Percentiles rank a stretch among this genome's conserved stretches.
Evolutionary conservation across 2,888 invertebrate genomes (phyloP).

Genomic region (Melipona bicolor): DNA sequence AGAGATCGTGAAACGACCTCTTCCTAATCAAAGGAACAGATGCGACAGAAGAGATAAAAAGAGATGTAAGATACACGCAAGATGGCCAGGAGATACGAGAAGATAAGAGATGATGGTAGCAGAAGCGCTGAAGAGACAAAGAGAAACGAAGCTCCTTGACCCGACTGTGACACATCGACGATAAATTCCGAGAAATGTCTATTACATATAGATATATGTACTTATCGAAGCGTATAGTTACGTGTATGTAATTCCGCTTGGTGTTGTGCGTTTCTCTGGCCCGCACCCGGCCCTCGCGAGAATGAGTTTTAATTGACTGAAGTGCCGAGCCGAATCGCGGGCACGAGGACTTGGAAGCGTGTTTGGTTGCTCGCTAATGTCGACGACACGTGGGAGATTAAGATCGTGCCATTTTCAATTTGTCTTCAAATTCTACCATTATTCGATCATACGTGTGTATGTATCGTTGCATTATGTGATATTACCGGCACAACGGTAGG

Average conservation of each 20-base stretch:
- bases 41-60: neutral
- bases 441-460: neutral
- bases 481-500: neutral
- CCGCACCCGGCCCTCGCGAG: constrained; percentile 39
- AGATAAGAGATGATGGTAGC: neutral
- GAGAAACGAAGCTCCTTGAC: constrained; percentile 38
- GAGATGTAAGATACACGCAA: too few species aligned
- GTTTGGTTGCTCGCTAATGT: constrained; percentile 17
- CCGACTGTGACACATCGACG: constrained; percentile 35
- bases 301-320: constrained; percentile 69
- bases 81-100: neutral
- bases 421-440: neutral
- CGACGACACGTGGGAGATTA: constrained; percentile 22
- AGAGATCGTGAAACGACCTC: neutral
- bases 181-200: constrained; percentile 36
- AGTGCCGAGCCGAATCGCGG: constrained; percentile 52
- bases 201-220: too few species aligned
- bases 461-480: neutral
- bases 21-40: neutral
- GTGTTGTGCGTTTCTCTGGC: constrained; percentile 26
- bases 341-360: constrained; percentile 25
- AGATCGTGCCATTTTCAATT: constrained; percentile 3
- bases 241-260: constrained; percentile 16
- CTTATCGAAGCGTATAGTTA: neutral
- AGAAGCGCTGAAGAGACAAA: neutral